A percentile compares a stretch with the other conserved stretches of the same genome.
These are phyloP conservation scores for Drosophila pruinosa DNA, from an alignment of 1,140 invertebrate genomes.

Conservation along the genomic window DNA sequence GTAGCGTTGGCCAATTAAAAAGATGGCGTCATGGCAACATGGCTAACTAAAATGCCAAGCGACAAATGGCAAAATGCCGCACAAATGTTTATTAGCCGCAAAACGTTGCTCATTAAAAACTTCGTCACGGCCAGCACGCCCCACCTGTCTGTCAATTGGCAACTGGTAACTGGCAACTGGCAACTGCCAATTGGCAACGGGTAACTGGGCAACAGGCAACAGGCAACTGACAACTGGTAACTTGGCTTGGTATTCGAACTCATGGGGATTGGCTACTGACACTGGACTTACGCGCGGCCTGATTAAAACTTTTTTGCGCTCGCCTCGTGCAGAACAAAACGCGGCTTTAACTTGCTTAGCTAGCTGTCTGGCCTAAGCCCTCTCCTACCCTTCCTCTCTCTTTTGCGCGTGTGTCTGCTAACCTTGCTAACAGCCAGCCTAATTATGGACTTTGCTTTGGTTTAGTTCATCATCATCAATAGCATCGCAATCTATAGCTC, in stretches of 20 bases:
- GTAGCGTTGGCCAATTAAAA: conserved; percentile 68
- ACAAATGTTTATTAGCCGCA: conserved; percentile 80
- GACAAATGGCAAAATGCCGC: conserved; percentile 16
- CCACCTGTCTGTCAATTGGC: conserved; percentile 1
- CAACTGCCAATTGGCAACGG: not conserved
- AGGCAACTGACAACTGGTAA: not conserved
- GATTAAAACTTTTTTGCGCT: conserved; percentile 50
- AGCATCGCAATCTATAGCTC: not conserved
- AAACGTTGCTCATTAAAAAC: conserved; percentile 79
- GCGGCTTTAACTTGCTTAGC: conserved; percentile 31
- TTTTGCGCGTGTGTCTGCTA: conserved; percentile 7
- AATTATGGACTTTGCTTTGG: conserved; percentile 53
- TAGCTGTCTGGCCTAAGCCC: conserved; percentile 20
- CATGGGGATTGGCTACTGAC: not conserved
- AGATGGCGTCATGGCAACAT: conserved; percentile 76
- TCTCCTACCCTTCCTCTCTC: not conserved
- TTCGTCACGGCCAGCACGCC: conserved; percentile 56
- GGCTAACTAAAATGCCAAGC: conserved; percentile 17
- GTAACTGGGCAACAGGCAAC: not conserved
- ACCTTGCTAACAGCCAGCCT: conserved; percentile 54
- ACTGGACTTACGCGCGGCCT: conserved; percentile 38
- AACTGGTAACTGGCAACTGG: not conserved
- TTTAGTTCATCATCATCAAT: conserved; percentile 6
- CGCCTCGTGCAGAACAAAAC: conserved; percentile 6
- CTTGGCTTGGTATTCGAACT: too few relatives aligned